These are phyloP conservation scores for Zophobas atratus DNA, from an alignment of 1,140 invertebrate species.

Conservation along the genomic window DNA sequence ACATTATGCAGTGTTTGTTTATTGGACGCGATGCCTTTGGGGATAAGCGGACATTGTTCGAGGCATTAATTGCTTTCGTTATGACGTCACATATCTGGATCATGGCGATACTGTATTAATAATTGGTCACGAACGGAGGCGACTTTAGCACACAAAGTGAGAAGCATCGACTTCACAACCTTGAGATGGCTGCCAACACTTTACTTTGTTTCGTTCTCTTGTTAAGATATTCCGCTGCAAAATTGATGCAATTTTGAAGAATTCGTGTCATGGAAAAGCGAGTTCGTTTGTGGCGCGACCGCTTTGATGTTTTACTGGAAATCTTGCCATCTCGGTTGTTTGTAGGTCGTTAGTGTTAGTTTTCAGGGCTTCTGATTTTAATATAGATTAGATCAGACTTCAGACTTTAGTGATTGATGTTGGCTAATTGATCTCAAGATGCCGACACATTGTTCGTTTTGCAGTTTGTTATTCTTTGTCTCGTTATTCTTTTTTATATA, in stretches of 20 bases:
- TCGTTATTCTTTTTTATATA: not conserved
- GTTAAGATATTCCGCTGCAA: not conserved
- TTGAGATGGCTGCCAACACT: constrained; percentile 9
- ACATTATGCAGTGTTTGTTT: constrained; percentile 46
- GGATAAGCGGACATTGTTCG: constrained; percentile 46
- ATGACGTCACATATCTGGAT: constrained; percentile 45
- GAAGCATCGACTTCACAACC: constrained; percentile 34
- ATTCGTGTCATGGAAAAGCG: not conserved
- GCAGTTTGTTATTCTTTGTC: constrained; percentile 9
- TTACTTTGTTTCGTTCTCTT: not conserved
- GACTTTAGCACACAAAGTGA: constrained; percentile 41
- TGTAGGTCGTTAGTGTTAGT: constrained; percentile 30
- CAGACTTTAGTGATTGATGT: constrained; percentile 44
- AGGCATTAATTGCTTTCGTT: constrained; percentile 46
- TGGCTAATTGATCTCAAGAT: constrained; percentile 43
- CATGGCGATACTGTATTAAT: constrained; percentile 39
- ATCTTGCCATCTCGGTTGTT: constrained; percentile 7
- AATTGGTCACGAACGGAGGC: constrained; percentile 45
- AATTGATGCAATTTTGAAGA: not conserved
- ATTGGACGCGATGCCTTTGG: constrained; percentile 39
- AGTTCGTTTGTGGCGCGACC: not conserved
- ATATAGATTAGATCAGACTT: constrained; percentile 47
- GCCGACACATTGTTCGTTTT: constrained; percentile 34
- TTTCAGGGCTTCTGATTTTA: constrained; percentile 45
- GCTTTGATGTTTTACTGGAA: not conserved